Evolutionary conservation across 2,888 invertebrate species (phyloP).

Genomic region (Pandemis cinnamomeana): DNA sequence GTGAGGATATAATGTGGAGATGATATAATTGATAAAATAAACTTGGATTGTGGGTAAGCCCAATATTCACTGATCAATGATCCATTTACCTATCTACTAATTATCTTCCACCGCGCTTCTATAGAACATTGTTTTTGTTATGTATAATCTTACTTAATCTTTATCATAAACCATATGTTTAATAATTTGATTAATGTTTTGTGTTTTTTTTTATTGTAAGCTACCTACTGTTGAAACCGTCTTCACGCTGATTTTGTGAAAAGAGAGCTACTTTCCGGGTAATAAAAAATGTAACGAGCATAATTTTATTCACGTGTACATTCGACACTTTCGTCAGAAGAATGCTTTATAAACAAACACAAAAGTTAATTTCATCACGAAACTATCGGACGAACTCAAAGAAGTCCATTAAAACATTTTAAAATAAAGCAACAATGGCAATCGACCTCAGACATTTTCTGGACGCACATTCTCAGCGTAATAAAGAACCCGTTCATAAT

Average conservation of each 20-base stretch:
- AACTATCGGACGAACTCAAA: slow-evolving; percentile 21
- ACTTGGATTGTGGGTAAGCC: too few relatives aligned
- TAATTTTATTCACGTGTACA: neutral
- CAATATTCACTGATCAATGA: too few relatives aligned
- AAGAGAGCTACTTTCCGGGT: neutral
- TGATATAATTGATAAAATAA: too few relatives aligned
- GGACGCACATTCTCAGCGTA: slow-evolving; percentile 69
- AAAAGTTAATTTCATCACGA: slow-evolving; percentile 13
- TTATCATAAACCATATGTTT: neutral
- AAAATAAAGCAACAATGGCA: slow-evolving; percentile 59
- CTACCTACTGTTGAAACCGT: too few relatives aligned
- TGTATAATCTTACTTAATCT: too few relatives aligned
- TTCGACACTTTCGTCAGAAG: neutral
- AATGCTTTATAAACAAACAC: slow-evolving; percentile 1
- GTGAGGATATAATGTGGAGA: too few relatives aligned
- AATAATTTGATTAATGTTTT: neutral
- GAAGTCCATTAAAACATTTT: slow-evolving; percentile 27
- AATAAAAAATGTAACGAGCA: neutral
- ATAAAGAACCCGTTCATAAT: slow-evolving; percentile 77
- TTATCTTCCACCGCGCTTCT: too few relatives aligned
- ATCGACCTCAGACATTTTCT: slow-evolving; percentile 73
- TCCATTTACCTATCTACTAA: too few relatives aligned
- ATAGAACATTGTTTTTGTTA: too few relatives aligned
- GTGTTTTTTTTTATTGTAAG: neutral
- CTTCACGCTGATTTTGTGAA: neutral